Conservation (phyloP, 2,113 vertebrate species). For the Sylvicapra grimmia region DNA sequence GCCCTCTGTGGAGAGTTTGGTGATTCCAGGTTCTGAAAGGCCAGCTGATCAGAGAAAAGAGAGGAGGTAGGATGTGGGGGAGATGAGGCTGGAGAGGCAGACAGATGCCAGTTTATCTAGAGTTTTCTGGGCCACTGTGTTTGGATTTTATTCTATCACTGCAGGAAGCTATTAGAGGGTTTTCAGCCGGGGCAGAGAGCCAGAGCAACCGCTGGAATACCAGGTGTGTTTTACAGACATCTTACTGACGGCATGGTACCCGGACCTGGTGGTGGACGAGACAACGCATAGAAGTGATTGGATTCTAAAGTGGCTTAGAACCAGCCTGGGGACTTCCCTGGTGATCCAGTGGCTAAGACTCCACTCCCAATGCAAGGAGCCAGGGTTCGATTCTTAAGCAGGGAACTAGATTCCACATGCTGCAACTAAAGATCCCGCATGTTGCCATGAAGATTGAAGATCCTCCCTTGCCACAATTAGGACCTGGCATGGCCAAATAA, state of each 20-base stretch:
- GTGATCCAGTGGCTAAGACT: background rate
- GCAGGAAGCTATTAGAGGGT: background rate
- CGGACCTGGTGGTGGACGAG: background rate
- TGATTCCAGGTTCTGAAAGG: background rate
- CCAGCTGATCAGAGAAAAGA: background rate
- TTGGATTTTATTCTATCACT: background rate
- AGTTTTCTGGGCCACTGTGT: background rate
- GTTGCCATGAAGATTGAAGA: background rate
- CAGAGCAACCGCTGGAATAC: background rate
- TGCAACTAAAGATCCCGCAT: background rate
- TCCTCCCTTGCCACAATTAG: background rate
- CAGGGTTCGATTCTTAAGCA: background rate
- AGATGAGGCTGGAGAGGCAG: background rate
- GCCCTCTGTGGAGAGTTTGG: background rate
- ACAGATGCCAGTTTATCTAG: background rate
- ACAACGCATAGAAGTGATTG: background rate
- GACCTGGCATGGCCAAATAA: background rate
- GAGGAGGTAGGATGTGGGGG: rapidly evolving
- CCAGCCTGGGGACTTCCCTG: background rate
- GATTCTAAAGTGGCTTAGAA: background rate
- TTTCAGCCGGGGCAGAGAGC: background rate
- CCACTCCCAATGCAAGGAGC: background rate
- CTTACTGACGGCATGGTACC: background rate
- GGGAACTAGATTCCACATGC: background rate
- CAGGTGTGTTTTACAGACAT: background rate